These are phyloP conservation scores for Willisornis vidua DNA, from an alignment of 2,113 vertebrate species.

Conservation along the genomic window DNA sequence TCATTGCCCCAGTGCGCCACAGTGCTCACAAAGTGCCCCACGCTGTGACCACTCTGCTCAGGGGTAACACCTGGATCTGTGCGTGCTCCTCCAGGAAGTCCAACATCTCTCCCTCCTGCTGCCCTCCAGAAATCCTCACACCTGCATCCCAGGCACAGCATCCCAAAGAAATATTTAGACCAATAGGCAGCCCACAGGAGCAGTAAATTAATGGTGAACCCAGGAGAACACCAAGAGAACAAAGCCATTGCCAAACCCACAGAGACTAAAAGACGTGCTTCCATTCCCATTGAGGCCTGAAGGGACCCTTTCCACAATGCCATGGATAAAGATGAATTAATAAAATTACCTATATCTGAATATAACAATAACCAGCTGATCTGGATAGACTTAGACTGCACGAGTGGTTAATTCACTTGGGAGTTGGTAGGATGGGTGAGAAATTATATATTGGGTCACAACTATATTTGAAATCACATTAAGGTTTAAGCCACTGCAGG, in stretches of 20 bases:
- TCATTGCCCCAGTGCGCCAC: neutral
- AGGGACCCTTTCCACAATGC: neutral
- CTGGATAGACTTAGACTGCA: neutral
- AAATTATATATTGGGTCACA: neutral
- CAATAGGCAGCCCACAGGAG: neutral
- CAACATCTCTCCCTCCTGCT: neutral
- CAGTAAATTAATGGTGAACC: neutral
- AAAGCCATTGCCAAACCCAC: neutral
- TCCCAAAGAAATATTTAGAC: neutral
- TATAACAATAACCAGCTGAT: neutral
- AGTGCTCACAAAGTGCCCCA: neutral
- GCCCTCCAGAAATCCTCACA: neutral
- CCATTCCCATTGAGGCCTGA: neutral
- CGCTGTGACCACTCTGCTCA: neutral
- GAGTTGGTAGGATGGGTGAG: neutral
- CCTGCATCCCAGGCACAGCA: no score
- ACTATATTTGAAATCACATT: neutral
- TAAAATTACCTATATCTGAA: neutral
- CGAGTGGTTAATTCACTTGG: neutral
- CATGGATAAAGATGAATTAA: neutral
- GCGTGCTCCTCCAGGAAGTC: neutral
- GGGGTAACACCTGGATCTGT: neutral
- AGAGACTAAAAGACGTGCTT: neutral
- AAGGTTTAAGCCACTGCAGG: neutral
- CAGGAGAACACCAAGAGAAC: accelerated